Evolutionary conservation across 2,888 invertebrate genomes (phyloP).

Genomic region (Sesamia inferens): DNA sequence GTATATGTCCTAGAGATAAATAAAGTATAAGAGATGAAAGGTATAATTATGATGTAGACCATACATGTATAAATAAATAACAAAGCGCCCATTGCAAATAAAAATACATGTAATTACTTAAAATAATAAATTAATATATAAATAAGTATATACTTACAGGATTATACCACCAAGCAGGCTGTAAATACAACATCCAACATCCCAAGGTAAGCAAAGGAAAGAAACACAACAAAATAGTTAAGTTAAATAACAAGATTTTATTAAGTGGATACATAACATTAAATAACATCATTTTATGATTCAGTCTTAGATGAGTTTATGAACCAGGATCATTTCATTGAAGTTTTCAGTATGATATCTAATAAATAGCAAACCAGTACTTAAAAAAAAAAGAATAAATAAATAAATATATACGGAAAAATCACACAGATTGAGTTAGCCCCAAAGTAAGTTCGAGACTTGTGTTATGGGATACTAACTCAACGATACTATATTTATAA

Average conservation of each 20-base stretch:
- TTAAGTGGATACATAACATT: slow-evolving; percentile 53
- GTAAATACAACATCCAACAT: slow-evolving; percentile 72
- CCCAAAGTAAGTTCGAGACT: too few species aligned
- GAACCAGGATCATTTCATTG: slow-evolving; percentile 28
- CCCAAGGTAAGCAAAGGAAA: slow-evolving; percentile 78
- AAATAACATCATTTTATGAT: slow-evolving; percentile 43
- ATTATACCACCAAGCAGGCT: slow-evolving; percentile 98
- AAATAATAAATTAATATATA: background rate
- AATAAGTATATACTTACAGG: slow-evolving; percentile 93
- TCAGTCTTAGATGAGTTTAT: slow-evolving; percentile 52
- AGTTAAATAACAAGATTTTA: slow-evolving; percentile 60
- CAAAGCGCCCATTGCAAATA: background rate
- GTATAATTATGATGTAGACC: background rate
- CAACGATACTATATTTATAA: too few species aligned
- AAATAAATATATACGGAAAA: too few species aligned
- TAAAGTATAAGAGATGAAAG: background rate
- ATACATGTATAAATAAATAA: background rate
- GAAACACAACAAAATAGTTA: slow-evolving; percentile 61
- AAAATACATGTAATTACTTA: background rate
- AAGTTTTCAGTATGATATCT: background rate
- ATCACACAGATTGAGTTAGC: too few species aligned
- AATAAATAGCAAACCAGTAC: background rate
- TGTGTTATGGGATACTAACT: too few species aligned
- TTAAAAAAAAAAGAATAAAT: too few species aligned
- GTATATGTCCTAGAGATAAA: background rate